phyloP scores from a whole-genome alignment of 2,797 vertebrate genomes.

The Sparidentex hasta region DNA sequence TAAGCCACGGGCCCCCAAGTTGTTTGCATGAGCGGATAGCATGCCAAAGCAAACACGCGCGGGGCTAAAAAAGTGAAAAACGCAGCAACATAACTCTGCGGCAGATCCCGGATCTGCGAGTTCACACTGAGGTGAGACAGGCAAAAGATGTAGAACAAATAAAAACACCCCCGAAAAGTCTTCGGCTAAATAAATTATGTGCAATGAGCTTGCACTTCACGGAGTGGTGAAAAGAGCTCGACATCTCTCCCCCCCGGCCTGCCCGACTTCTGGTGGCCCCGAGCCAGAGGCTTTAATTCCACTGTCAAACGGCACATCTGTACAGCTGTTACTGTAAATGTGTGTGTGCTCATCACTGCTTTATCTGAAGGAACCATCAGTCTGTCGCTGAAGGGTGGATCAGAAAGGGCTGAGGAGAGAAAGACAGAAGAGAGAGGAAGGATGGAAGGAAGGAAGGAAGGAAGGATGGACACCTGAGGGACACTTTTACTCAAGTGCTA shows the following conservation, averaged over 20 bases:
- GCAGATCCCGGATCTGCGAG: slow-evolving; percentile 88
- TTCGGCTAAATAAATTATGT: slow-evolving; percentile 93
- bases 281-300: slow-evolving; percentile 83
- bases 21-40: slow-evolving; percentile 92
- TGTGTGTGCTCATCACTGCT: slow-evolving; percentile 41
- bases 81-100: slow-evolving; percentile 88
- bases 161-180: slow-evolving; percentile 90
- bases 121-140: slow-evolving; percentile 95
- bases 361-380: slow-evolving; percentile 30
- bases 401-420: background rate
- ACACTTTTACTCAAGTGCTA: too few relatives aligned
- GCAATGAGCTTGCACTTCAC: slow-evolving; percentile 80
- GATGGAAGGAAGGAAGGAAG: too few relatives aligned
- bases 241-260: slow-evolving; percentile 68
- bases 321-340: slow-evolving; percentile 60
- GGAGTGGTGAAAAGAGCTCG: slow-evolving; percentile 78
- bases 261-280: slow-evolving; percentile 71
- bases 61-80: slow-evolving; percentile 73
- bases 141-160: slow-evolving; percentile 91
- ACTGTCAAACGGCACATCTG: slow-evolving; percentile 85
- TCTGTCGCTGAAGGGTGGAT: slow-evolving; percentile 46
- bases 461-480: too few relatives aligned
- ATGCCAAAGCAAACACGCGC: slow-evolving; percentile 96
- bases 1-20: slow-evolving; percentile 88
- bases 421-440: too few relatives aligned